Evolutionary conservation across 1,140 invertebrate species (phyloP).

Genomic region (Berghia stephanieae): DNA sequence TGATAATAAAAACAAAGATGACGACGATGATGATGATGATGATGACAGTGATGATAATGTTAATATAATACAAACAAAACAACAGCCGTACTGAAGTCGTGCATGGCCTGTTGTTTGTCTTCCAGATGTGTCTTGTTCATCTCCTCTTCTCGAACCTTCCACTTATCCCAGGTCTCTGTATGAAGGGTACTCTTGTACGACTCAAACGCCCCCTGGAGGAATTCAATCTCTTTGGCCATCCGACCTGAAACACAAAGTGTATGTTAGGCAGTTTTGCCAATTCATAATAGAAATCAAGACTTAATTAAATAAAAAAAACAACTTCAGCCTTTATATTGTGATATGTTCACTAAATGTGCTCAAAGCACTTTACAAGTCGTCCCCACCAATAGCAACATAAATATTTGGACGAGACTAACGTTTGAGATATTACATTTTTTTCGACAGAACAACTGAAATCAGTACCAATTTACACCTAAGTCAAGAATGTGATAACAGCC

Average conservation of each 20-base stretch:
- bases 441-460: too few species aligned
- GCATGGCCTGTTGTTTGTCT: conserved; percentile 47
- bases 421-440: too few species aligned
- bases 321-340: too few species aligned
- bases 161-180: conserved; percentile 54
- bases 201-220: conserved; percentile 63
- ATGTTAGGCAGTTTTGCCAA: too few species aligned
- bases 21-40: not conserved
- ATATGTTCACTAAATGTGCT: too few species aligned
- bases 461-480: too few species aligned
- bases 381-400: too few species aligned
- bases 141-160: conserved; percentile 53
- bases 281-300: too few species aligned
- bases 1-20: not conserved
- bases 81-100: conserved; percentile 52
- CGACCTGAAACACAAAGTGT: conserved; percentile 40
- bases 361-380: too few species aligned
- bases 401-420: too few species aligned
- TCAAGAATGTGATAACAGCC: too few species aligned
- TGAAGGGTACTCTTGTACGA: conserved; percentile 61
- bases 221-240: conserved; percentile 60
- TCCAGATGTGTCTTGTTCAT: conserved; percentile 41
- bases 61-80: not conserved
- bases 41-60: not conserved
- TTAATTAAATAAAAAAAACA: too few species aligned